These are phyloP conservation scores for Litoditis marina DNA, from an alignment of 2,888 invertebrate species.

Conservation along the genomic window DNA sequence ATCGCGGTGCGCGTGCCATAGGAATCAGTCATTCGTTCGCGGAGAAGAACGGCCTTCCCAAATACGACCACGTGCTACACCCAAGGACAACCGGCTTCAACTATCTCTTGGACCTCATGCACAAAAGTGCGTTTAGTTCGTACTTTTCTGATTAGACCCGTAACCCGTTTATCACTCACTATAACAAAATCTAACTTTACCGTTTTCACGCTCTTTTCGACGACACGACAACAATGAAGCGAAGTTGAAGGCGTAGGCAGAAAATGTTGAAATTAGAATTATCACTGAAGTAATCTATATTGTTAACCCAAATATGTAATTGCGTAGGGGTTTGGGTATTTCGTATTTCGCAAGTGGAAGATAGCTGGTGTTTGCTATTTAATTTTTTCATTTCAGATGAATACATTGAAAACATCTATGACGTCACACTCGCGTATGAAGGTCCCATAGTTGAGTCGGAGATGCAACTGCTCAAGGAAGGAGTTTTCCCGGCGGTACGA, in stretches of 20 bases:
- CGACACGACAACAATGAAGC: no score
- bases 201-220: no score
- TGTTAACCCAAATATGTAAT: no score
- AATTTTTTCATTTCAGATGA: constrained; percentile 63
- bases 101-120: constrained; percentile 66
- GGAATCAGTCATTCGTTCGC: constrained; percentile 76
- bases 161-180: no score
- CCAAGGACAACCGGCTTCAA: constrained; percentile 79
- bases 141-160: neutral
- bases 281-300: no score
- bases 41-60: constrained; percentile 64
- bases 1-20: constrained; percentile 73
- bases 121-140: constrained; percentile 63
- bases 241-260: no score
- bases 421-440: constrained; percentile 78
- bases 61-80: constrained; percentile 76
- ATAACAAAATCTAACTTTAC: no score
- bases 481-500: constrained; percentile 75
- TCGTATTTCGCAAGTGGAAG: no score
- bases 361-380: no score
- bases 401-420: constrained; percentile 77
- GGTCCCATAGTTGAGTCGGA: constrained; percentile 74
- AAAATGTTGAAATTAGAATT: no score
- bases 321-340: no score
- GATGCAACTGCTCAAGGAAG: constrained; percentile 70